Base-by-base conservation (phyloP, 2,888 invertebrate species). In the Cynaeus angustus region DNA sequence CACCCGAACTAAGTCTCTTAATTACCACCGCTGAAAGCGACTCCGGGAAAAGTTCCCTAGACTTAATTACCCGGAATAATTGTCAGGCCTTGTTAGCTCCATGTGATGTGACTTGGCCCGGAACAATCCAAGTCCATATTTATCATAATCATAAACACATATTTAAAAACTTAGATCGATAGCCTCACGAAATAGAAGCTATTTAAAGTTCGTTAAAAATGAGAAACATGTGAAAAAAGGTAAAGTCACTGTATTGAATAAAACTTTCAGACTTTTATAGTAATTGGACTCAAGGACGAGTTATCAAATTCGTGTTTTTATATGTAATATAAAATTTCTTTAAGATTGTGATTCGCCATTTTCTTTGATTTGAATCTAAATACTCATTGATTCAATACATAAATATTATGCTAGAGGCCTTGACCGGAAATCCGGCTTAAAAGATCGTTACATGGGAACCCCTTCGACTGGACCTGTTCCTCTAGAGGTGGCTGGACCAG, bases 51-150 rank as follows among this genome's bases (percentile, higher is more conserved):
- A 86, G 85, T 87, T 86, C 85, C 85, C 83, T 81, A 84, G 86
- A 86, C 86, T 87, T 87, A 87, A 88, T 88, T 88, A 87, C 87
- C 87, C 86, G 91, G 81, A 91, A 91, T 87, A 86, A 87, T 83
- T 88, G 88, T 83, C 84, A 83, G 78, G 82, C 82, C 83, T 84
- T 84, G 84, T 84, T 84, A 83, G 82, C 79, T 79, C 77, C 76
- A 78, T 80, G 81, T 78, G 81, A 81, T 82, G 80, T 77, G 62
- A 70, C 10, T 46, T 50, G 58, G 53, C 37, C 58, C 59, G 70
- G 70, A 70, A 68, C 69, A 70, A 70, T 70, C 61, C 52, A 8
- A 37, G 16, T 56, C 45, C 30, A 53, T 53, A 64, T 64, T 64
- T 43, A 59, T 59, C 7, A 59, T 59, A 58, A 59, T 59, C 28